Evolutionary conservation across 2,888 invertebrate genomes (phyloP).

Genomic region (Carcina quercana): DNA sequence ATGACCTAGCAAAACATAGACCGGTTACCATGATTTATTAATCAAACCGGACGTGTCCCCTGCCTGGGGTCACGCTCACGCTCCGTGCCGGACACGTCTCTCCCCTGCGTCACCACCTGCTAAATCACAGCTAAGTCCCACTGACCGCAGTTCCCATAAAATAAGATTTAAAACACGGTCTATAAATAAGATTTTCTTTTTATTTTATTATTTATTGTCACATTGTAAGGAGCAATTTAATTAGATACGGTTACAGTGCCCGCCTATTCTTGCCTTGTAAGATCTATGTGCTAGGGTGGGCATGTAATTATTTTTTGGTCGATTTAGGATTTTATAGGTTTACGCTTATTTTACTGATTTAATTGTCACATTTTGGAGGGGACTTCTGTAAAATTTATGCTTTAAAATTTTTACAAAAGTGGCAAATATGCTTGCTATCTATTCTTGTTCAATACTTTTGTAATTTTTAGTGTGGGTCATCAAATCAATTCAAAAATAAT

Average conservation of each 20-base stretch:
- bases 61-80: no score
- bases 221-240: conserved; percentile 44
- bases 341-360: conserved; percentile 5
- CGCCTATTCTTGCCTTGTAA: conserved; percentile 28
- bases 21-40: conserved; percentile 29
- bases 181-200: conserved; percentile 50
- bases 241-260: conserved; percentile 44
- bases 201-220: conserved; percentile 42
- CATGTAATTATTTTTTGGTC: conserved; percentile 6
- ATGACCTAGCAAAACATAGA: conserved; percentile 37
- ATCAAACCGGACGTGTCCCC: conserved; percentile 23
- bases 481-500: no score
- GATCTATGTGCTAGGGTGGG: conserved; percentile 4
- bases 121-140: conserved; percentile 50
- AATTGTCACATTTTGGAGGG: no score
- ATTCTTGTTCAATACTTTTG: no score
- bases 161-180: conserved; percentile 59
- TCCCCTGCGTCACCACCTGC: conserved; percentile 39
- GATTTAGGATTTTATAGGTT: conserved; percentile 6
- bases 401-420: no score
- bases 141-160: conserved; percentile 67
- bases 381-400: no score
- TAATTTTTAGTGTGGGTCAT: no score
- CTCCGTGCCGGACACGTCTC: conserved; percentile 9
- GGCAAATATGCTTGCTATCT: no score